Base-by-base conservation (phyloP, 2,113 vertebrate genomes). In the Solea solea region DNA sequence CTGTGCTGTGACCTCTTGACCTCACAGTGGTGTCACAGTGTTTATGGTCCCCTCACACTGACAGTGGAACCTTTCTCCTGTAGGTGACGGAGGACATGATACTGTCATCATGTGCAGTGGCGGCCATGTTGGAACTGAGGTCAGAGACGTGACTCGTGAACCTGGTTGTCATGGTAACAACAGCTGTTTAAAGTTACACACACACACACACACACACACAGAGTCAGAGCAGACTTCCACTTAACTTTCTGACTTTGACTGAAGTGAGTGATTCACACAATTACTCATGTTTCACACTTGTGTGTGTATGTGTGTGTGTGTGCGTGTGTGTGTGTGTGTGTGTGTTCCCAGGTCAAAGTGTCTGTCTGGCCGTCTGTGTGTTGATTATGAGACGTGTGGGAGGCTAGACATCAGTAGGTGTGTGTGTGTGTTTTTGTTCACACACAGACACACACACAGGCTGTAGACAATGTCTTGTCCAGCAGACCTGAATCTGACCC, bases 251-350 rank as follows among this genome's bases (percentile, higher is more conserved):
- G 71, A 76, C 74, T 88, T 71, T 55, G 45, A 42, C 72, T 8
- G 53, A n/a, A n/a, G n/a, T n/a, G n/a, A 11, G 48, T 81, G 82
- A 75, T 69, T 82, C 81, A 86, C 84, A 85, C 55, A 56, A 65
- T 80, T 83, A 74, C 69, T 85, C 81, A 79, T 75, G 65, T 61
- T 73, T 82, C 63, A 67, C 64, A 59, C 49, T n/a, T n/a, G n/a
- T n/a, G n/a, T n/a, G n/a, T n/a, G n/a, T n/a, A 61, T 74, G 80
- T 78, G 72, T 69, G 61, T 72, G 66, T 61, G 59, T 76, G 40
- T 61, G 59, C 69, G 40, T 65, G 63, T 56, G 40, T 53, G 58
- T 49, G 67, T 57, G 51, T 63, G 69, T 66, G 40, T 55, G 77
- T 69, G 64, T 53, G 28, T 56, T 69, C n/a, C 7, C 45, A 52